Percentiles rank a stretch among this genome's conserved stretches.
Evolutionary conservation across 2,113 vertebrate species (phyloP).

Genomic region (Falcunculus frontatus): DNA sequence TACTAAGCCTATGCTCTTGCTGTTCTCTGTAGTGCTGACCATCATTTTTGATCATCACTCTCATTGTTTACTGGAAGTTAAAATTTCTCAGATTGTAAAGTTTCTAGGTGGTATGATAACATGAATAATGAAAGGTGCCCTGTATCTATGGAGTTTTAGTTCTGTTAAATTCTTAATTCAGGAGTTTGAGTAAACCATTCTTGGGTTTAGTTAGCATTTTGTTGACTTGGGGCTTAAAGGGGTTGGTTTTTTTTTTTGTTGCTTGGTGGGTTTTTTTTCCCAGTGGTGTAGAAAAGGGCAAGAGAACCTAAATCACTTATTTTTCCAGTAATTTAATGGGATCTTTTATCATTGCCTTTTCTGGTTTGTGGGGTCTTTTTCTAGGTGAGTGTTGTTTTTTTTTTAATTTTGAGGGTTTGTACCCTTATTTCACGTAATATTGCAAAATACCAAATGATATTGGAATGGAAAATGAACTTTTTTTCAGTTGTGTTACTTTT

Average conservation of each 20-base stretch:
- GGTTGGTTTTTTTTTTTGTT: background rate
- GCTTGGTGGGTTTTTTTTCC: accelerated
- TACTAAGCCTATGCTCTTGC: background rate
- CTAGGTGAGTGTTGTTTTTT: background rate
- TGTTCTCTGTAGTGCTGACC: background rate
- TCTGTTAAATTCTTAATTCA: background rate
- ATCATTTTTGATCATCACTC: background rate
- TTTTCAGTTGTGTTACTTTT: background rate
- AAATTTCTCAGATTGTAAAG: background rate
- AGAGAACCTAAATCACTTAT: background rate
- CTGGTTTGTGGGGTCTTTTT: background rate
- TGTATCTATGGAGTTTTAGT: background rate
- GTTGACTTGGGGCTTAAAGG: background rate
- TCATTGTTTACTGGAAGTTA: background rate
- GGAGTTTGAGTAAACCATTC: background rate
- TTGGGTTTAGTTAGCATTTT: background rate
- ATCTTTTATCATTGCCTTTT: background rate
- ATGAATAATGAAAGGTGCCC: background rate
- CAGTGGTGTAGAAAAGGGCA: background rate
- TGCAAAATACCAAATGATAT: background rate
- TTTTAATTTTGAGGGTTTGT: background rate
- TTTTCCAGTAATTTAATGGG: background rate
- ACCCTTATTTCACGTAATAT: background rate
- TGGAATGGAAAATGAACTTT: background rate
- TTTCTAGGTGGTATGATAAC: background rate